A percentile compares a stretch with the other conserved stretches of the same genome.
Evolutionary conservation across 1,140 invertebrate genomes (phyloP).

Genomic region (Choristoneura fumiferana): DNA sequence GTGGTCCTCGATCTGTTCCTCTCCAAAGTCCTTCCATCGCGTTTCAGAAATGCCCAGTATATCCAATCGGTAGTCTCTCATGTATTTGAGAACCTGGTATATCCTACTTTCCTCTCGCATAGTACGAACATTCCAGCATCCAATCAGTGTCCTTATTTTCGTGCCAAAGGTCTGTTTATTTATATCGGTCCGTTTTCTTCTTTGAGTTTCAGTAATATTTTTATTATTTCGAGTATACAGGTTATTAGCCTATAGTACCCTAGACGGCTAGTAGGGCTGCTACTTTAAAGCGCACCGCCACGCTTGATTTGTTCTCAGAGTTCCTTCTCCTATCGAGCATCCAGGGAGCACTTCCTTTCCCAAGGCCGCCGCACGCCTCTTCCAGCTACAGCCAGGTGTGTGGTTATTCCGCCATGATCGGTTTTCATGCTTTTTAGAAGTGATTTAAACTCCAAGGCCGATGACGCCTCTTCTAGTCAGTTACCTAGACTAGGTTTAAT

Average conservation of each 20-base stretch:
- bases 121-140: too few species aligned
- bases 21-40: too few species aligned
- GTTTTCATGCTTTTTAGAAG: too few species aligned
- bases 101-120: too few species aligned
- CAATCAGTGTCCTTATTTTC: too few species aligned
- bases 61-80: too few species aligned
- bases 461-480: not conserved
- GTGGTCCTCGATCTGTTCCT: too few species aligned
- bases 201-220: constrained; percentile 11
- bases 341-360: too few species aligned
- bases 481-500: not conserved
- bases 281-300: constrained; percentile 3
- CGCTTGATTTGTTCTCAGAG: constrained; percentile 1
- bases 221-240: not conserved
- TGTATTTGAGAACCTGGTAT: too few species aligned
- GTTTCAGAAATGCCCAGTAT: too few species aligned
- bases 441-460: not conserved
- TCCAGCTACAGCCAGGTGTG: not conserved
- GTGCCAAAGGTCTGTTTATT: too few species aligned
- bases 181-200: not conserved
- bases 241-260: not conserved
- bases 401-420: not conserved
- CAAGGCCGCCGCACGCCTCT: too few species aligned
- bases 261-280: constrained; percentile 6
- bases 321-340: not conserved